Conservation (phyloP, 35 echinoderm and acorn worm genomes). For the Heliocidaris erythrogramma region DNA sequence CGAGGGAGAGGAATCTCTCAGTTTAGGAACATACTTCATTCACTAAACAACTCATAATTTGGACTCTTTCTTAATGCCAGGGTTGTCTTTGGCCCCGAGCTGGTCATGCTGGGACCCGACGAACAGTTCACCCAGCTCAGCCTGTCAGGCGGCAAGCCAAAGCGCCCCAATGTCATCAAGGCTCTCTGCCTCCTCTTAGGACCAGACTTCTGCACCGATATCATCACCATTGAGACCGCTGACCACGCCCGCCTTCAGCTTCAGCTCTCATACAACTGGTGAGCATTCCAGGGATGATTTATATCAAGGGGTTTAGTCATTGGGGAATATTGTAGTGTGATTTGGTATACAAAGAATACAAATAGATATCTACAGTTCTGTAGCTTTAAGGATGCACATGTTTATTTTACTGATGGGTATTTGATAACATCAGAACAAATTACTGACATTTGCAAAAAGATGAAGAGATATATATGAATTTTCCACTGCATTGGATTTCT, state of each 20-base stretch:
- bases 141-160: slow-evolving; percentile 95
- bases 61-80: slow-evolving; percentile 43
- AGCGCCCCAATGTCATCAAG: slow-evolving; percentile 94
- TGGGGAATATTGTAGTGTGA: not conserved
- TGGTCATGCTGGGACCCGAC: slow-evolving; percentile 98
- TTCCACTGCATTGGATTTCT: too few species aligned
- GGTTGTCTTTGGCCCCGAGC: slow-evolving; percentile 97
- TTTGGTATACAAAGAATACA: not conserved
- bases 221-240: slow-evolving; percentile 98
- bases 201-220: slow-evolving; percentile 98
- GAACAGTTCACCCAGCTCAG: slow-evolving; percentile 99
- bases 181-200: slow-evolving; percentile 91
- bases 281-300: slow-evolving; percentile 34
- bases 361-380: not conserved
- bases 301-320: not conserved
- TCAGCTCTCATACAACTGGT: slow-evolving; percentile 98
- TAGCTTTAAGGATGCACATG: too few species aligned
- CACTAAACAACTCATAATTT: not conserved
- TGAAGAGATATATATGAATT: too few species aligned
- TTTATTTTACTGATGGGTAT: too few species aligned
- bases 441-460: too few species aligned
- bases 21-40: too few species aligned
- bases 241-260: slow-evolving; percentile 91
- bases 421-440: too few species aligned
- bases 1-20: too few species aligned